Percentiles rank a stretch among this genome's conserved stretches.
Evolutionary conservation across 1,140 invertebrate species (phyloP).

Genomic region (Cotesia vestalis): DNA sequence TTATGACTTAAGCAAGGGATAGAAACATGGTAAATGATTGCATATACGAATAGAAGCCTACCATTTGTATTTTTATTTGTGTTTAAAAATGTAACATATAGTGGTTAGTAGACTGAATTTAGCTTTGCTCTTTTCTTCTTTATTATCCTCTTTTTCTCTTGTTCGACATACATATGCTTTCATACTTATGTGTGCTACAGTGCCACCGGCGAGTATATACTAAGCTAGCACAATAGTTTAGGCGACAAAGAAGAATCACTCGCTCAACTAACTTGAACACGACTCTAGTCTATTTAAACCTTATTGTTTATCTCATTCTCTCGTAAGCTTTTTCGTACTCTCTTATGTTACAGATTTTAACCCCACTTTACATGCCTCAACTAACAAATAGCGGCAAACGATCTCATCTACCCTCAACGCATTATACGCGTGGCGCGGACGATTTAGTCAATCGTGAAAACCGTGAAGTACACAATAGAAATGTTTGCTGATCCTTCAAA

Average conservation of each 20-base stretch:
- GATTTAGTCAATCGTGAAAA: conserved; percentile 29
- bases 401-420: conserved; percentile 7
- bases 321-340: not conserved
- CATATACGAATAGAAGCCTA: too few relatives aligned
- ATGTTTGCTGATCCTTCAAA: conserved; percentile 24
- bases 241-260: conserved; percentile 6
- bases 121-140: conserved; percentile 5
- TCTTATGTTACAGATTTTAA: not conserved
- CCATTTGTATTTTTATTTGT: conserved; percentile 9
- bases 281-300: conserved; percentile 5
- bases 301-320: conserved; percentile 4
- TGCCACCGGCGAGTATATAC: conserved; percentile 4
- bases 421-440: conserved; percentile 30
- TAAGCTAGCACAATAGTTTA: not conserved
- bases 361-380: conserved; percentile 3
- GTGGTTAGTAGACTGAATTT: not conserved
- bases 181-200: conserved; percentile 14
- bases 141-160: conserved; percentile 5
- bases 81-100: not conserved
- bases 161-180: not conserved
- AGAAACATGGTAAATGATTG: too few relatives aligned
- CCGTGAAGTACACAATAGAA: conserved; percentile 30
- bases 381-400: conserved; percentile 13
- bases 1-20: too few relatives aligned
- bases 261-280: conserved; percentile 10